Percentiles rank a stretch among this genome's conserved stretches.
These are phyloP conservation scores for Falco punctatus DNA, from an alignment of 2,113 vertebrate species.

Conservation along the genomic window DNA sequence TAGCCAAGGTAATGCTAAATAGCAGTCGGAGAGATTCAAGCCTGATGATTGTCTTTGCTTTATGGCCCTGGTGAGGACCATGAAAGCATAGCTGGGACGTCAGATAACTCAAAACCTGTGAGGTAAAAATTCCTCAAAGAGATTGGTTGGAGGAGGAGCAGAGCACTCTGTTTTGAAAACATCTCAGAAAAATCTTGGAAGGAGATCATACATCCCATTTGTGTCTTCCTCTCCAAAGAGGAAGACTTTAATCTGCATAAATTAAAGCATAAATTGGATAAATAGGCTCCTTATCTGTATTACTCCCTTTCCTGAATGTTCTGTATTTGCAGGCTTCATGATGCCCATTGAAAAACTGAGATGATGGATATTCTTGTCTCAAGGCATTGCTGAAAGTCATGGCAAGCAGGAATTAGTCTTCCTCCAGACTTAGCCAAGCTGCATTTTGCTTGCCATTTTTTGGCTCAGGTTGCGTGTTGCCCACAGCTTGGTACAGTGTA, in stretches of 20 bases:
- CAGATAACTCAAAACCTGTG: background rate
- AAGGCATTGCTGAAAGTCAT: background rate
- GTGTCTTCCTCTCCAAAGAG: conserved; percentile 48
- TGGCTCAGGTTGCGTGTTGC: background rate
- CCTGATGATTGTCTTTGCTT: background rate
- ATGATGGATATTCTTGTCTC: background rate
- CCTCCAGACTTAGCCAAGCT: background rate
- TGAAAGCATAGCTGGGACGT: background rate
- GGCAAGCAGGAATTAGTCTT: background rate
- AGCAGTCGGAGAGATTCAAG: background rate
- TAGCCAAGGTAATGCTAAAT: background rate
- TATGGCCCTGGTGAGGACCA: background rate
- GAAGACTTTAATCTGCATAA: conserved; percentile 63
- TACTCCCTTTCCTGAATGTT: conserved; percentile 11
- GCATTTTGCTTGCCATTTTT: fast-evolving
- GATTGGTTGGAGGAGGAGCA: background rate
- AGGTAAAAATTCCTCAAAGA: background rate
- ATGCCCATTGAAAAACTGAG: background rate
- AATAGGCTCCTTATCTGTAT: conserved; percentile 13
- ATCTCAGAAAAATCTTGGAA: conserved; percentile 36
- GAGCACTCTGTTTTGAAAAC: background rate
- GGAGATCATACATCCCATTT: conserved; percentile 43
- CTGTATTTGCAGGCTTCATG: background rate
- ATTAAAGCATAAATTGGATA: conserved; percentile 34
- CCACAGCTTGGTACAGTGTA: fast-evolving